Base-by-base conservation (phyloP, 2,113 vertebrate species). In the Acanthochromis polyacanthus region DNA sequence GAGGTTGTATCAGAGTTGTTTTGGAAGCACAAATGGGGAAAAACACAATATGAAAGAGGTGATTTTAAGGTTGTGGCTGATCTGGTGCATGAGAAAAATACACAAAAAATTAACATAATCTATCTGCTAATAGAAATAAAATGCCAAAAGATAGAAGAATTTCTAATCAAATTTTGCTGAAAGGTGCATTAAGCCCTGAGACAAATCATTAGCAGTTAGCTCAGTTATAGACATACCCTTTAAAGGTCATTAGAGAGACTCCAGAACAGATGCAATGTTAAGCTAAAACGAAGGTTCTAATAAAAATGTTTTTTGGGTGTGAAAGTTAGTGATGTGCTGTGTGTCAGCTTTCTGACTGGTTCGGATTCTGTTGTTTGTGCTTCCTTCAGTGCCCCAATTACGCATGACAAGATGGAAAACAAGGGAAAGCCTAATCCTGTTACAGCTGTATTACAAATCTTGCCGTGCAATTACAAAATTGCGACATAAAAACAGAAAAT, bases 401-500 rank as follows among this genome's bases (percentile, higher is more conserved):
- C 3, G 14, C 52, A 73, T 57, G 57, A 81, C 60, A 65, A 51
- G 69, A 53, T 60, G 32, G 48, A 68, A 82, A 89, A 63, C n/a
- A 55, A 36, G 20, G 22, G 68, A 66, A 69, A 58, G 25, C 48
- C 51, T 62, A 58, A 81, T 78, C 72, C 64, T 57, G 38, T 78
- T 80, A 71, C 28, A 52, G 56, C 40, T 62, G 48, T 62, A 75
- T 66, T 65, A 67, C 48, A 79, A 80, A 75, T 80, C 57, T 72
- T 9, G 25, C 78, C 59, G 52, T 69, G 58, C 74, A 63, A 17
- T 76, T 78, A 72, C 36, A 69, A n/a, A 58, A 16, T 32, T 43
- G 43, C 11, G 4, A 72, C 57, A 83, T 52, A 53, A 79, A 83
- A 80, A 66, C 63, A 71, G 23, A 79, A 81, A 89, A 80, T 59